Evolutionary conservation across 2,888 invertebrate genomes (phyloP).

Genomic region (Eumacrocentrus americanus): DNA sequence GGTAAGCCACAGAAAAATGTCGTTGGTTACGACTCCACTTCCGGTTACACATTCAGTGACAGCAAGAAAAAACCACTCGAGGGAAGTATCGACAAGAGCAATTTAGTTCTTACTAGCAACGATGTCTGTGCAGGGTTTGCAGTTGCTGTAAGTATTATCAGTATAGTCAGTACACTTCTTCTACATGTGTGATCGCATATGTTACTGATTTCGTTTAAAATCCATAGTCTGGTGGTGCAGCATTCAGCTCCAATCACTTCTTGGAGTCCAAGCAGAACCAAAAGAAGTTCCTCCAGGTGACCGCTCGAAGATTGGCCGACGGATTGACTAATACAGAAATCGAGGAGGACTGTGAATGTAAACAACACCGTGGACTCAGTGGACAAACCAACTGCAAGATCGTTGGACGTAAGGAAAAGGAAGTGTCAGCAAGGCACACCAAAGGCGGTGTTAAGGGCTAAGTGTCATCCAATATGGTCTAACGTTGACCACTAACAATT

Average conservation of each 20-base stretch:
- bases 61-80: constrained; percentile 69
- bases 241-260: constrained; percentile 71
- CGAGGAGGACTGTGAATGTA: constrained; percentile 58
- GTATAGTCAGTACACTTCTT: too few species aligned
- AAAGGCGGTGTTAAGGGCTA: constrained; percentile 39
- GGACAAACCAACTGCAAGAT: constrained; percentile 55
- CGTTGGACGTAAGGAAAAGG: constrained; percentile 52
- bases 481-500: constrained; percentile 37
- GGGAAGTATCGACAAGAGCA: constrained; percentile 66
- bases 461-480: constrained; percentile 27
- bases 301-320: constrained; percentile 54
- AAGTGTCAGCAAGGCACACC: constrained; percentile 42
- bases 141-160: constrained; percentile 64
- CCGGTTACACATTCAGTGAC: constrained; percentile 71
- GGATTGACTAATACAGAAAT: constrained; percentile 50
- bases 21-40: constrained; percentile 68
- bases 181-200: too few species aligned
- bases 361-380: constrained; percentile 44
- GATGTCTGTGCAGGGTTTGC: constrained; percentile 75
- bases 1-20: constrained; percentile 67
- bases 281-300: constrained; percentile 68
- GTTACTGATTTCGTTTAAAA: constrained; percentile 12
- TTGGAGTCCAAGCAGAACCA: constrained; percentile 64
- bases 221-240: constrained; percentile 69
- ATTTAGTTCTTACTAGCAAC: constrained; percentile 62